These are phyloP conservation scores for Plotosus lineatus DNA, from an alignment of 2,113 vertebrate genomes.

Conservation along the genomic window DNA sequence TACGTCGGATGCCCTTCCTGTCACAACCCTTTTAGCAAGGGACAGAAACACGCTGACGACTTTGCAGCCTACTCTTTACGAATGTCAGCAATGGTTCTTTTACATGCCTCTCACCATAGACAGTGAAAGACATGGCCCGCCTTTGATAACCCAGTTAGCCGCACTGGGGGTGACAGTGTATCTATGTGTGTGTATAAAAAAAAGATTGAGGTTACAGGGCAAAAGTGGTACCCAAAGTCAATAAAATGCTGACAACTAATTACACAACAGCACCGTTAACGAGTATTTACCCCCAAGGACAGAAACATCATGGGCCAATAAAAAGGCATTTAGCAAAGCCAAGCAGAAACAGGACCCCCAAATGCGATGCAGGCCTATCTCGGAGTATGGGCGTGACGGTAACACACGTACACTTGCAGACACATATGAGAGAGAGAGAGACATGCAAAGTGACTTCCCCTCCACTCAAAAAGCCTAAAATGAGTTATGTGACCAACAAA, in stretches of 20 bases:
- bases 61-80: no score
- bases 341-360: slow-evolving; percentile 54
- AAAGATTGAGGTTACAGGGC: slow-evolving; percentile 14
- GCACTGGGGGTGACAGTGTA: not conserved
- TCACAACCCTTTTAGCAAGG: no score
- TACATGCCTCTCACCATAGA: no score
- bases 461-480: not conserved
- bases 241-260: slow-evolving; percentile 63
- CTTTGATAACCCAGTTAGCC: no score
- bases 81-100: no score
- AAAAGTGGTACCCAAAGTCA: slow-evolving; percentile 43
- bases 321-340: slow-evolving; percentile 53
- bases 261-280: slow-evolving; percentile 62
- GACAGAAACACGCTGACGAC: no score
- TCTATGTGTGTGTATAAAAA: slow-evolving; percentile 2
- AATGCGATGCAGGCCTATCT: slow-evolving; percentile 48
- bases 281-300: slow-evolving; percentile 59
- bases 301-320: slow-evolving; percentile 59
- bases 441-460: not conserved
- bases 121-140: no score
- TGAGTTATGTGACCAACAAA: not conserved
- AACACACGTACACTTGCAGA: not conserved
- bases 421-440: not conserved
- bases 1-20: no score
- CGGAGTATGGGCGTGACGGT: slow-evolving; percentile 33